phyloP scores from a whole-genome alignment of 2,113 vertebrate genomes.

The Prietella phreatophila region DNA sequence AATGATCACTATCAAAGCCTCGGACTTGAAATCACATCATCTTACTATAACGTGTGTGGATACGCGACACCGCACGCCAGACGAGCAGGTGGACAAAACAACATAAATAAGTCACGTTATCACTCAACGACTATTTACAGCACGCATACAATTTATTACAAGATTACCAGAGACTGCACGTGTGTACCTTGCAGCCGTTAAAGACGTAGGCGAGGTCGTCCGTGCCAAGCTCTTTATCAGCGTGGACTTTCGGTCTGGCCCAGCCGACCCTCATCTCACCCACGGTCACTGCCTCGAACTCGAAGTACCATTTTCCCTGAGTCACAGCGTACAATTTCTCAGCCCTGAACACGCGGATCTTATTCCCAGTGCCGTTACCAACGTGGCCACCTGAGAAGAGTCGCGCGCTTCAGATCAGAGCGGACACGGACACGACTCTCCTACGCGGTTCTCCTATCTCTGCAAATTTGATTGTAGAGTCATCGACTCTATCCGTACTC shows the following conservation, averaged over 20 bases:
- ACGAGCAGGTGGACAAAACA: background rate
- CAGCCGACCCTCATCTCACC: slow-evolving; percentile 94
- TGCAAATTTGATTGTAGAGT: background rate
- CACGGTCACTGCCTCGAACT: slow-evolving; percentile 86
- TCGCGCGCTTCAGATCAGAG: background rate
- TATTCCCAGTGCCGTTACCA: slow-evolving; percentile 68
- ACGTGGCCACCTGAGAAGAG: slow-evolving; percentile 64
- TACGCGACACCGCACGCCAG: background rate
- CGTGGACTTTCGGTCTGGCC: slow-evolving; percentile 81
- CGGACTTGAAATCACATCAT: no score
- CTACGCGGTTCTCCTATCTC: background rate
- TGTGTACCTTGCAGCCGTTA: slow-evolving; percentile 82
- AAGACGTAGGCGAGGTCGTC: slow-evolving; percentile 89
- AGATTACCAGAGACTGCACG: no score
- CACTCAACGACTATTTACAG: background rate
- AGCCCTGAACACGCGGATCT: slow-evolving; percentile 83
- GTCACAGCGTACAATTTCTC: slow-evolving; percentile 84
- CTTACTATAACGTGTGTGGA: background rate
- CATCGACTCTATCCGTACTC: slow-evolving; percentile 52
- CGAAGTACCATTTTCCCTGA: slow-evolving; percentile 90
- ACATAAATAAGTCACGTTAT: no score
- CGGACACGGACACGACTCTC: background rate
- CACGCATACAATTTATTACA: background rate
- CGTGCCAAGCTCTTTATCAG: slow-evolving; percentile 82
- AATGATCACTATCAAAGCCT: background rate